These are phyloP conservation scores for Chymomyza procnemis DNA, from an alignment of 2,888 invertebrate species.

Conservation along the genomic window DNA sequence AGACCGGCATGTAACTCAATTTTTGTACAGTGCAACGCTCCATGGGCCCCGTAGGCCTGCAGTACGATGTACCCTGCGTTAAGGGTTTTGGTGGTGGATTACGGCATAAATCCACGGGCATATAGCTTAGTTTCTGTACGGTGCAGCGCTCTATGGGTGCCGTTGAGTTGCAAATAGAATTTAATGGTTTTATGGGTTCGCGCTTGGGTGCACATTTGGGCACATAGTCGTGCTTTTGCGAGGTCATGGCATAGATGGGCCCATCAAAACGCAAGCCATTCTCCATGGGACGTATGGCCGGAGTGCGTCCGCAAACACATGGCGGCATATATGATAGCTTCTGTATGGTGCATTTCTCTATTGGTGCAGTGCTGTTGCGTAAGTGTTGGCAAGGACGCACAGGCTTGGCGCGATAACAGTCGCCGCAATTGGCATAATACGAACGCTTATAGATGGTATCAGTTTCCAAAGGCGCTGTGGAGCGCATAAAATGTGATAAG, in stretches of 20 bases:
- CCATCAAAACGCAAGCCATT: conserved; percentile 77
- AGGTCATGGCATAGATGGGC: conserved; percentile 85
- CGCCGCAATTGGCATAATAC: conserved; percentile 80
- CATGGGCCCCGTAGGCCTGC: conserved; percentile 65
- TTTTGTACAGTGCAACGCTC: conserved; percentile 79
- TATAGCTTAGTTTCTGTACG: conserved; percentile 74
- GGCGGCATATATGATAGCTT: conserved; percentile 77
- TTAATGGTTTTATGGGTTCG: conserved; percentile 53
- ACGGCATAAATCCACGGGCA: conserved; percentile 74
- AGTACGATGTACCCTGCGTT: conserved; percentile 54
- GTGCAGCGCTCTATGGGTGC: conserved; percentile 76
- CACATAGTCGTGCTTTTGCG: conserved; percentile 86
- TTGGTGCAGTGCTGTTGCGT: conserved; percentile 78
- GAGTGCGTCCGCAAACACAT: conserved; percentile 56
- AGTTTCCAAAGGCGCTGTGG: conserved; percentile 81
- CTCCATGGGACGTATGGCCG: conserved; percentile 71
- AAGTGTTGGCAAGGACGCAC: conserved; percentile 79
- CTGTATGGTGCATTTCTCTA: conserved; percentile 80
- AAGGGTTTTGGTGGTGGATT: conserved; percentile 75
- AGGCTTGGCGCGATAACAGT: conserved; percentile 75
- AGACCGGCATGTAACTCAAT: conserved; percentile 80
- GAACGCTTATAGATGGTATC: conserved; percentile 84
- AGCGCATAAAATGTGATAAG: conserved; percentile 79
- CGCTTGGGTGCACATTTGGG: conserved; percentile 81
- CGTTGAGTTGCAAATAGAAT: conserved; percentile 61